These are phyloP conservation scores for Eilema caniola DNA, from an alignment of 2,888 invertebrate genomes.

Conservation along the genomic window DNA sequence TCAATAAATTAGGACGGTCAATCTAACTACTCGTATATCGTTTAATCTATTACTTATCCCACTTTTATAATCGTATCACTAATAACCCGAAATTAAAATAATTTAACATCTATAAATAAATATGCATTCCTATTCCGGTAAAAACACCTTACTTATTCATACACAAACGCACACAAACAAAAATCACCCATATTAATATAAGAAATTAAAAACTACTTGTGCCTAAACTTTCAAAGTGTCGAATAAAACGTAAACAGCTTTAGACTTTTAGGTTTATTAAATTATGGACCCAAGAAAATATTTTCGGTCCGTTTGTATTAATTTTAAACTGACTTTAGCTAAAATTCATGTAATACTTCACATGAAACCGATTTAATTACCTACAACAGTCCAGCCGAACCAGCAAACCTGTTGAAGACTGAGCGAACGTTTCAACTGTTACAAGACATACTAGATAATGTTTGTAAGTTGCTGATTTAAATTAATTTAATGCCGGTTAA, in stretches of 20 bases:
- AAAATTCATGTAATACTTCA: neutral
- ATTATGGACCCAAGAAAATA: neutral
- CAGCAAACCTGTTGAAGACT: too few relatives aligned
- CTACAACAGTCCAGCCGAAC: neutral
- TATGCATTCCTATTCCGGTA: neutral
- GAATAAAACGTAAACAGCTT: neutral
- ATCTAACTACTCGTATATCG: conserved; percentile 33
- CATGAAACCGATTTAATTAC: neutral
- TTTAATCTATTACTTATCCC: conserved; percentile 3
- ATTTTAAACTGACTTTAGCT: neutral
- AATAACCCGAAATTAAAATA: neutral
- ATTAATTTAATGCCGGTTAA: neutral
- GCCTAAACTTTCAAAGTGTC: conserved; percentile 10
- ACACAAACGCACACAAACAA: conserved; percentile 10
- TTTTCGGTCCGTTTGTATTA: neutral
- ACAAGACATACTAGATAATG: too few relatives aligned
- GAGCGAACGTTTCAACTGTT: too few relatives aligned
- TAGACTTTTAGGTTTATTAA: neutral
- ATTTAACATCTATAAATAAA: conserved; percentile 6
- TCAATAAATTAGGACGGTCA: conserved; percentile 42
- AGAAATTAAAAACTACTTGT: conserved; percentile 11
- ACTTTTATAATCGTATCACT: neutral
- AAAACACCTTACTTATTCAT: neutral
- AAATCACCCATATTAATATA: conserved; percentile 4
- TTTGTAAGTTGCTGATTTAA: neutral